Evolutionary conservation across 92 coral and sea anemone genomes (phyloP), one percentile per base, ranked within the genome.

Genomic region (Montipora capitata): DNA sequence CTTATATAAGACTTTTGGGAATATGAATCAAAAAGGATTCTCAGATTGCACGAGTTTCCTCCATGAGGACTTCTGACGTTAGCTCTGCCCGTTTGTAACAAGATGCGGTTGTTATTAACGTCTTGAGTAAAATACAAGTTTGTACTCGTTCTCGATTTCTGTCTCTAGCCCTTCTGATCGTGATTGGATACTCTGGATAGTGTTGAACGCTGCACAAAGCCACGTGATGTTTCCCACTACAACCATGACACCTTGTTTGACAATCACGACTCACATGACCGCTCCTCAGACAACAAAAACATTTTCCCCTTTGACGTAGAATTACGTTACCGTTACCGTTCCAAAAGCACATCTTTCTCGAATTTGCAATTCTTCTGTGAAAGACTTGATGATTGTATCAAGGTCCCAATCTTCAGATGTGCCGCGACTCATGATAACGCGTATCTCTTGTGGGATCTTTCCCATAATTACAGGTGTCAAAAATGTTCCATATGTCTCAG

Each of bases 401-500:
- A 56, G 62, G 1, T 56, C 62, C 62, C 62, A 56, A 7, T 56
- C 62, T 10, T 56, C 62, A 9, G 62, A 56, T 13, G n/a, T 9
- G 13, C 62, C 12, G 62, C 62, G 62, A 56, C 62, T 56, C n/a
- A 56, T 7, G n/a, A 56, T 56, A 10, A 56, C 3, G n/a, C 62
- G 62, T 10, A 56, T 3, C n/a, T 56, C 62, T 13, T 56, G 62
- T 56, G 62, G 62, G 12, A 56, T 5, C n/a, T 56, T 56, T 14
- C 14, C 17, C 62, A 56, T 56, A 14, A 56, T 56, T 56, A 56
- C 62, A 7, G 88, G 88, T 3, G 81, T 72, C n/a, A 84, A 52
- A 58, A 84, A 72, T 10, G 56, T 71, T 51, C 88, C 88, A 48
- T 84, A 84, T 45, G 61, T 84, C 10, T 84, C 88, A 38, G 82